Evolutionary conservation across 2,113 vertebrate species (phyloP), one percentile per base, ranked within the genome.

Genomic region (Turdus rufiventris): DNA sequence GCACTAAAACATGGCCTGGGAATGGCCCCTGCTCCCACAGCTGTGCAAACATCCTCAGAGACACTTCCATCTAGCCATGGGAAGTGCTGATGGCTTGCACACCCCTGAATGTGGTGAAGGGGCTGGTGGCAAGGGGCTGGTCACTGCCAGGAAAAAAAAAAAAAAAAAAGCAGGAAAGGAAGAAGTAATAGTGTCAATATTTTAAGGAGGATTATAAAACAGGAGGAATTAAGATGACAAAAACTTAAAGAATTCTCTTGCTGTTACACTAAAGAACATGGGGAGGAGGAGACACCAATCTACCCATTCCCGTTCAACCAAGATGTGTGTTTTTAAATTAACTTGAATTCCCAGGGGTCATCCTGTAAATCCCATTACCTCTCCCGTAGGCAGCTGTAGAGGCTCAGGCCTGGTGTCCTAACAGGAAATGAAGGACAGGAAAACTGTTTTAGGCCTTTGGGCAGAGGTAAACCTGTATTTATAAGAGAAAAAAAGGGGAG

Each of bases 1-100:
- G 60, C 43, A 9, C 38, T 53, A 13, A 45, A 71, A 29, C 36
- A 2, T 2, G 13, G 48, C 51, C 72, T 79, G 0, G 21, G 57
- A 61, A 2, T 56, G 86, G 67, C 42, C 71, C 33, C 57, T 47
- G 3, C 23, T 85, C 81, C 92, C 57, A 74, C 95, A 95, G 96
- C 96, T 95, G 92, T 80, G 71, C 91, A 93, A 93, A 94, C 88
- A 94, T 70, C 73, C 88, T 60, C 47, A 53, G 33, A 45, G 79
- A 78, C 65, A 19, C 73, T 71, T 80, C 70, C 91, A 80, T 11
- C 6, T 3, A 89, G 91, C 83, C 73, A 26, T 57, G 72, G 83
- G n/a, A 80, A 71, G 74, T 29, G 19, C 33, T 74, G 76, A 40
- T 63, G 88, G 68, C 56, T 71, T 60, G 53, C 25, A 12, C 57